phyloP scores from a whole-genome alignment of 2,113 vertebrate species.

The Xenopus laevis region DNA sequence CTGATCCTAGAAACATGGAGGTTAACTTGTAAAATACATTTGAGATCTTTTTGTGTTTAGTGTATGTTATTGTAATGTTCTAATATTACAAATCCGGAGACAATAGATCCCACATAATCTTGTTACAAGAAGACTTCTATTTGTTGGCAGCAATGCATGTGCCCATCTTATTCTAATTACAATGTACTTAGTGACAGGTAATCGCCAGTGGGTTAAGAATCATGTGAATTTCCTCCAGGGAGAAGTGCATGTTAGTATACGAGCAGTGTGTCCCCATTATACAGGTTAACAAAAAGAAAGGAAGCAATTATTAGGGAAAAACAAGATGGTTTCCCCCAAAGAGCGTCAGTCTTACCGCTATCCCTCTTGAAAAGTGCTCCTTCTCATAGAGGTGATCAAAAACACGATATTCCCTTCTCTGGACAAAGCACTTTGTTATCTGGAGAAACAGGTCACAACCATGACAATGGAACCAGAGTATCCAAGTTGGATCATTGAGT shows the following conservation, averaged over 20 bases:
- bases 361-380: constrained; percentile 69
- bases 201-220: constrained; percentile 23
- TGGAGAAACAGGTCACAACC: constrained; percentile 62
- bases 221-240: constrained; percentile 1
- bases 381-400: constrained; percentile 73
- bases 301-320: constrained; percentile 13
- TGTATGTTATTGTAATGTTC: too few relatives aligned
- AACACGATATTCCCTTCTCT: constrained; percentile 77
- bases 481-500: not conserved
- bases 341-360: constrained; percentile 70
- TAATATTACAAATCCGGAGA: too few relatives aligned
- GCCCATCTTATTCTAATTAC: not conserved
- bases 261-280: constrained; percentile 41
- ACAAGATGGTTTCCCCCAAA: constrained; percentile 20
- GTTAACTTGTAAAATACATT: too few relatives aligned
- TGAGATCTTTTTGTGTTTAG: too few relatives aligned
- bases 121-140: not conserved
- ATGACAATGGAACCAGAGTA: constrained; percentile 30
- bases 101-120: too few relatives aligned
- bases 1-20: too few relatives aligned
- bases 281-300: constrained; percentile 10
- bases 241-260: constrained; percentile 36
- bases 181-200: not conserved
- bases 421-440: constrained; percentile 79
- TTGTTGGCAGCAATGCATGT: constrained; percentile 11